These are phyloP conservation scores for Notiomystis cincta DNA, from an alignment of 2,113 vertebrate species.

Conservation along the genomic window DNA sequence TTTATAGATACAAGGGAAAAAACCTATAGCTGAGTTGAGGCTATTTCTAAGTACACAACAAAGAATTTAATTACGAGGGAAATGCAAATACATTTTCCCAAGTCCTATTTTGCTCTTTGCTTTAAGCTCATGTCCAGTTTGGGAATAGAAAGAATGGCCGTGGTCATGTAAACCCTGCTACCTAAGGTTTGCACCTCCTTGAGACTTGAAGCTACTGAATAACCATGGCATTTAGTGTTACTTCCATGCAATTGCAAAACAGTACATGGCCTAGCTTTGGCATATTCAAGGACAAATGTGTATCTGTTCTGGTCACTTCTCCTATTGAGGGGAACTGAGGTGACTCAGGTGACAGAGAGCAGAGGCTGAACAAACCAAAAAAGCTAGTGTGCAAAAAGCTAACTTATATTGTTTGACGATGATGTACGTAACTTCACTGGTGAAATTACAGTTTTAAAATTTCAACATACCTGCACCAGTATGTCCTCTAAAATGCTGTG, in stretches of 20 bases:
- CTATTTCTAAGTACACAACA: not conserved
- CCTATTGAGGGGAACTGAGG: not conserved
- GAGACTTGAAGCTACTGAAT: not conserved
- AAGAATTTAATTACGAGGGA: not conserved
- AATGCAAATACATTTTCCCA: not conserved
- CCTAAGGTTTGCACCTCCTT: not conserved
- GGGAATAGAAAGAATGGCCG: not conserved
- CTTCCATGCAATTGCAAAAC: not conserved
- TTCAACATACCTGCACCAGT: conserved; percentile 90
- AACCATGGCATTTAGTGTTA: not conserved
- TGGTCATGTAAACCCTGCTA: not conserved
- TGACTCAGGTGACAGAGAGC: not conserved
- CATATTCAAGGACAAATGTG: not conserved
- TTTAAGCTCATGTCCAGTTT: not conserved
- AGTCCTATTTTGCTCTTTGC: not conserved
- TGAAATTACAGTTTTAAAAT: not conserved
- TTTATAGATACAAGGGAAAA: not conserved
- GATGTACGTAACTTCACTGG: not conserved
- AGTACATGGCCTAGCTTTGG: not conserved
- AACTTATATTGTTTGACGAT: not conserved
- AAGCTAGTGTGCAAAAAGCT: not conserved
- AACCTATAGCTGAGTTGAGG: not conserved
- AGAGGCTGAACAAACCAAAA: not conserved
- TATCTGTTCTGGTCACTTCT: not conserved
- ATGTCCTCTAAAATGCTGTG: conserved; percentile 95